Base-by-base conservation (phyloP, 2,797 vertebrate genomes). In the Propithecus perrieri region DNA sequence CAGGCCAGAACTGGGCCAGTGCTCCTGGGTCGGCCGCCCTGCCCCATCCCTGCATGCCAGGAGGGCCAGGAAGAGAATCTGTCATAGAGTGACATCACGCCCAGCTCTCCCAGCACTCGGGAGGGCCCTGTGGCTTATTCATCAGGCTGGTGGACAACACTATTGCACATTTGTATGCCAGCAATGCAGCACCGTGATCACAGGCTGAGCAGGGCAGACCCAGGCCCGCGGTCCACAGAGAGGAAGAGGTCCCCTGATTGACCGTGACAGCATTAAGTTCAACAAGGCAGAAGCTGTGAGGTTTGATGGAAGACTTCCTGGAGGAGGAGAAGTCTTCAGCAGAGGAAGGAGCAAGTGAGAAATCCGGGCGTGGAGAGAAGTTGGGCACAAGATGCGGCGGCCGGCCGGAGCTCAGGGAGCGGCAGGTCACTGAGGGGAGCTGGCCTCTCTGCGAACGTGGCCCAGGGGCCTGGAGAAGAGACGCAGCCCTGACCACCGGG, bases 1-100 rank as follows among this genome's bases (percentile, higher is more conserved):
- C 72, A 89, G 78, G 53, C 24, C 75, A 33, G 94, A 97, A 96
- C 96, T 0, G 14, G 71, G 97, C 89, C 76, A 59, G 90, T 69
- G 74, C 48, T 43, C 38, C 38, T 0, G 1, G 28, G 89, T 18
- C 0, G 0, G 48, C 53, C 1, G 2, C 6, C 6, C 33, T 0
- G 1, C 55, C 78, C 26, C 4, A 13, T 1, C 50, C 67, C 26
- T 28, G 67, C 7, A 5, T 4, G 18, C 35, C 2, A 5, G 43
- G 61, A 57, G 59, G 84, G 5, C 33, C 11, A 38, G 46, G 48
- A 41, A 75, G 85, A 65, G 75, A 46, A 85, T 55, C 38, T 7
- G 26, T 26, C 5, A 7, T 46, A 59, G 50, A 71, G 4, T 35
- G 15, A 24, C 24, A 43, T 22, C 81, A 69, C 10, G 3, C 33